Evolutionary conservation across 2,888 invertebrate genomes (phyloP), one percentile per base, ranked within the genome.

Genomic region (Dicyrtoma fusca): DNA sequence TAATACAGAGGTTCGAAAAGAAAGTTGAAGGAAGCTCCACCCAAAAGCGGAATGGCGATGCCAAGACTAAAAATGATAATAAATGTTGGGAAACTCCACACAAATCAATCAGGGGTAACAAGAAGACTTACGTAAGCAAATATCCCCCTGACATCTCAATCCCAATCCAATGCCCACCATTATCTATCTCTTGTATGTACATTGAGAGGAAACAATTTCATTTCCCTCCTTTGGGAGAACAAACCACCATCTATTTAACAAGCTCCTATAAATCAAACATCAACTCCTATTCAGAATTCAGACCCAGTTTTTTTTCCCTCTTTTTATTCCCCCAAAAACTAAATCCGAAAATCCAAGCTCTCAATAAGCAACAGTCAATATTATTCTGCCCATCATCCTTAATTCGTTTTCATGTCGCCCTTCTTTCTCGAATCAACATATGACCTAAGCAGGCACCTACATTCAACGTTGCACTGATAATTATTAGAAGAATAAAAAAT

Each of bases 61-160:
- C 34, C 34, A 34, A 34, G 8, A 34, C 4, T 34, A 34, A 34
- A 34, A 34, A 34, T 34, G 34, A 34, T 34, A 34, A 34, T 34
- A 34, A 34, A 34, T 34, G 4, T 34, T 34, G 4, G 34, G 34
- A 8, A 34, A 34, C 34, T 34, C 8, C 42, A 53, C 70, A 61
- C 51, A 53, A 61, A 51, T 61, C 53, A 53, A 70, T 61, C 53
- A 69, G 26, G 34, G 21, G 19, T n/a, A 49, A 57, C n/a, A 44
- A 44, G 21, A 45, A 26, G 61, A n/a, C 6, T 17, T 53, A 17
- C 53, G 17, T 11, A 11, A 23, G 53, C 17, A 53, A 53, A 53
- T 53, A 53, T 21, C 53, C 19, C n/a, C n/a, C 53, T 53, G 53
- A 53, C 53, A 53, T 10, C 53, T 53, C 53, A 23, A 21, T 53